Conservation (phyloP, 2,888 invertebrate species). For the Oeneis ivallda region DNA sequence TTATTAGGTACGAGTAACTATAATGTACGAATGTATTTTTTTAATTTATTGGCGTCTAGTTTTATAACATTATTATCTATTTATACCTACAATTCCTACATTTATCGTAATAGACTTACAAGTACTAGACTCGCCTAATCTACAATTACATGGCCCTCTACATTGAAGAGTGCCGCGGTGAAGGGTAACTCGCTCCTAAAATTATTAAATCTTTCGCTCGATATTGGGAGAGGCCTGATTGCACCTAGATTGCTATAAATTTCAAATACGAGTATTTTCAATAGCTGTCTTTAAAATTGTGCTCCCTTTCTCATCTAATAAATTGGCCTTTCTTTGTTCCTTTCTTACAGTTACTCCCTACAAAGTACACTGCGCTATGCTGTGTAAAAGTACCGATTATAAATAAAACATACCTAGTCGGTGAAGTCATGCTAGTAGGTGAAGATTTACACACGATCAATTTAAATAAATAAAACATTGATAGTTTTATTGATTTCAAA, state of each 20-base stretch:
- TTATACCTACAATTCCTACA: neutral
- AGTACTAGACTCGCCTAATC: constrained; percentile 15
- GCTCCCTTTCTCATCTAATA: constrained; percentile 76
- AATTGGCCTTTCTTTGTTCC: constrained; percentile 78
- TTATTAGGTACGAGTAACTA: neutral
- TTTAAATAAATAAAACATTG: constrained; percentile 2
- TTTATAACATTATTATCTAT: neutral
- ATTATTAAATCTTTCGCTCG: constrained; percentile 71
- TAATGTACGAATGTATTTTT: neutral
- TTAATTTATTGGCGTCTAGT: neutral
- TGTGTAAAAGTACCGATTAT: constrained; percentile 39
- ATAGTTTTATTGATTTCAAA: neutral
- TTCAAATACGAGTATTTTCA: constrained; percentile 71
- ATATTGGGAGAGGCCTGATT: constrained; percentile 73
- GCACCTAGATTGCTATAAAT: constrained; percentile 77
- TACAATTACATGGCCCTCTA: constrained; percentile 21
- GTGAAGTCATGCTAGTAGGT: neutral
- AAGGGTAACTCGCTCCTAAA: constrained; percentile 69
- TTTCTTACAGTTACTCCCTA: constrained; percentile 36
- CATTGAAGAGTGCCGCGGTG: constrained; percentile 43
- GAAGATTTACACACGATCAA: neutral
- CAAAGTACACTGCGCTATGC: constrained; percentile 52
- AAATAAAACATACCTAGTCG: neutral
- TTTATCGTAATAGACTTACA: constrained; percentile 9
- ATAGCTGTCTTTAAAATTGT: constrained; percentile 73